Percentiles rank a stretch among this genome's conserved stretches.
These are phyloP conservation scores for Xanthorhoe designata DNA, from an alignment of 2,888 invertebrate genomes.

Conservation along the genomic window DNA sequence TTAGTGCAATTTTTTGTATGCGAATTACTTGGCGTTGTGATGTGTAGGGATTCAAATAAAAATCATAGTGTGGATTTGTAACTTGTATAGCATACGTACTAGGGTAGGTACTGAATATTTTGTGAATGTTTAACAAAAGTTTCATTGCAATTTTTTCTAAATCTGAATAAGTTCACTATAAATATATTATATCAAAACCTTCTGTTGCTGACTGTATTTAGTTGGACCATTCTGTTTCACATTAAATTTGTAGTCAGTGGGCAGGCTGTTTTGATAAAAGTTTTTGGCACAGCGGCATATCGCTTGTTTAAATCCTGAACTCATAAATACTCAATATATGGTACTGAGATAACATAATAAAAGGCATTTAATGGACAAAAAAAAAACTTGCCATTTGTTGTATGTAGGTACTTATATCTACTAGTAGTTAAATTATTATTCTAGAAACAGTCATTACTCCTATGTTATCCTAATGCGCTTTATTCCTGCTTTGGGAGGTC, in stretches of 20 bases:
- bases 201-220: no score
- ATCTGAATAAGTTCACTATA: no score
- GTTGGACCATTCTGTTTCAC: background rate
- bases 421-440: background rate
- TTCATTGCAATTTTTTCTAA: no score
- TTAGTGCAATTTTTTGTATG: no score
- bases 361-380: background rate
- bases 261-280: background rate
- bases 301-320: background rate
- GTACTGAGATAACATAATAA: background rate
- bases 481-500: background rate
- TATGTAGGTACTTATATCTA: background rate
- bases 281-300: background rate
- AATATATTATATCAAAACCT: no score
- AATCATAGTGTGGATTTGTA: background rate
- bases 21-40: background rate
- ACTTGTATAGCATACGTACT: background rate
- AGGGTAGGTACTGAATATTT: no score
- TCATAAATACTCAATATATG: background rate
- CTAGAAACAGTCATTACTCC: background rate
- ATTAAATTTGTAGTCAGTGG: background rate
- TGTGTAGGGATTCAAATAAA: background rate
- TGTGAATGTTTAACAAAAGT: no score
- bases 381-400: background rate
- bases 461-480: background rate